phyloP scores from a whole-genome alignment of 2,797 vertebrate genomes.

The Pelobates cultripes region DNA sequence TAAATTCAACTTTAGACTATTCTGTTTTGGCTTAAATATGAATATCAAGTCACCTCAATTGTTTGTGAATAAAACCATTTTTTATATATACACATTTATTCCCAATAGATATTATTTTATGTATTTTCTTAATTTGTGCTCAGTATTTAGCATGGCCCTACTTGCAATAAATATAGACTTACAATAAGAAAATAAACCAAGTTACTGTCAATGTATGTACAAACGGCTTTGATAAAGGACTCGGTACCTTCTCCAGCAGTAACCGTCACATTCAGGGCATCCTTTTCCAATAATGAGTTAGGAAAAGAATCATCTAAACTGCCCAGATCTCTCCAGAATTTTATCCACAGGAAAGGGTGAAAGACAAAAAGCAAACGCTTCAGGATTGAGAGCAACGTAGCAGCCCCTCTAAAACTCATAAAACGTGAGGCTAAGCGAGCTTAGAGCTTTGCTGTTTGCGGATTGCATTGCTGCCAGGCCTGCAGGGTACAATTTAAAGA shows the following conservation, averaged over 20 bases:
- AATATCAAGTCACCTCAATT: too few species aligned
- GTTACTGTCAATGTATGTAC: neutral
- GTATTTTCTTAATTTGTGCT: too few species aligned
- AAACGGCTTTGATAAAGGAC: neutral
- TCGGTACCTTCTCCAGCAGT: too few species aligned
- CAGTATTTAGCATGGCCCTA: too few species aligned
- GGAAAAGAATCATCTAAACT: neutral
- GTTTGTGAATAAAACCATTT: too few species aligned
- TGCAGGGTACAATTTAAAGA: slow-evolving; percentile 1
- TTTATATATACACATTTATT: too few species aligned
- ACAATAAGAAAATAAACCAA: neutral
- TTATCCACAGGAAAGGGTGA: too few species aligned
- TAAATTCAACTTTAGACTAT: too few species aligned
- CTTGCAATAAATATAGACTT: neutral
- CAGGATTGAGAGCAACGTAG: neutral
- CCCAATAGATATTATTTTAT: too few species aligned
- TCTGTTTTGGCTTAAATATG: too few species aligned
- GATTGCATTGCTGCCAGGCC: neutral
- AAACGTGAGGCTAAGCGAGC: neutral
- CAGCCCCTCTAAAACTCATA: neutral
- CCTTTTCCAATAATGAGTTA: neutral
- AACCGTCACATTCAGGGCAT: neutral
- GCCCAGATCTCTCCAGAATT: neutral
- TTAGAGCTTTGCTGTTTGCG: too few species aligned
- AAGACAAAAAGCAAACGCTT: neutral